Base-by-base conservation (phyloP, 2,113 vertebrate species). In the Ptychochromis oligacanthus region DNA sequence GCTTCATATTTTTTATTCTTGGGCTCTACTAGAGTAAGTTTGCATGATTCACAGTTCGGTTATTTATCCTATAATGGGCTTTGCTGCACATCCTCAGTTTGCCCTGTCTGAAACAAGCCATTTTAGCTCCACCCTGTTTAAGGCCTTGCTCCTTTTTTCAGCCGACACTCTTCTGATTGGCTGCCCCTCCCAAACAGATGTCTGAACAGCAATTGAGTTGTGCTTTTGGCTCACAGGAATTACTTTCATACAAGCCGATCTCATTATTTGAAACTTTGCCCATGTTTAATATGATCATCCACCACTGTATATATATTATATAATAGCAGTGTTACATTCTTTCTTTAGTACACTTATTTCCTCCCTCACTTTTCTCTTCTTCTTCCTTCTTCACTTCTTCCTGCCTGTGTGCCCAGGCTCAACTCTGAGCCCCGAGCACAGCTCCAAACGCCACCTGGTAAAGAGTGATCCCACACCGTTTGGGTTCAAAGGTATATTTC, bases 401-500 rank as follows among this genome's bases (percentile, higher is more conserved):
- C 54, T 34, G 85, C 88, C 77, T 14, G 88, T 90, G 89, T 91
- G 95, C 74, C 91, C 96, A 98, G 97, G 97, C 93, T 97, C 97
- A 91, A 96, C 97, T 92, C 93, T 97, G 96, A 98, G 98, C 88
- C 97, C 97, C 77, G 98, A 98, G 95, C 98, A 97, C 95, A 96
- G 96, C 95, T 90, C 97, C 95, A 99, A 99, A 95, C 96, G 96
- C 15, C 97, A 97, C 4, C 95, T 96, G 97, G 96, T 98, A 94
- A 99, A 97, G 97, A 99, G 98, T 86, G 97, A 99, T 91, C 98
- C 97, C 88, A 97, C 97, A 67, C 98, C 98, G 17, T 96, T 98
- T 95, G 98, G 98, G 94, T 94, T 97, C 91, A 98, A 97, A 99
- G 98, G 98, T 99, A 96, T 54, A 90, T 18, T 9, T 74, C 15